These are phyloP conservation scores for Sussaba pulchella DNA, from an alignment of 2,888 invertebrate genomes.

Conservation along the genomic window DNA sequence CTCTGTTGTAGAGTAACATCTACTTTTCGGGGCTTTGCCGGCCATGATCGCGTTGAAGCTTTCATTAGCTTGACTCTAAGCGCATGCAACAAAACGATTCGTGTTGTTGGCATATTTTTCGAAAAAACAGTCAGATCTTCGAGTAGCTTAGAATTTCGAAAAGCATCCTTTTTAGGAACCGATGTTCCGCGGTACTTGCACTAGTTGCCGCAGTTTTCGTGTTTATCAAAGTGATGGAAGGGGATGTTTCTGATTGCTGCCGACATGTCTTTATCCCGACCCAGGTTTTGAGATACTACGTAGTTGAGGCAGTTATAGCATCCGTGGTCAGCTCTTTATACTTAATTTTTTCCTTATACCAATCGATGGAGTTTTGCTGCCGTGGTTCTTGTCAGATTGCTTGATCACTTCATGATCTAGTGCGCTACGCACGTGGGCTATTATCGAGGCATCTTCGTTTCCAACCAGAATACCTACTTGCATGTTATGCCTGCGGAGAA, in stretches of 20 bases:
- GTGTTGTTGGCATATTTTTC: constrained; percentile 30
- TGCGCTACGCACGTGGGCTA: too few relatives aligned
- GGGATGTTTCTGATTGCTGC: constrained; percentile 45
- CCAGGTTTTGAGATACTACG: constrained; percentile 52
- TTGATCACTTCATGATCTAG: too few relatives aligned
- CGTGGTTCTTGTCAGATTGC: too few relatives aligned
- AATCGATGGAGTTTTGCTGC: too few relatives aligned
- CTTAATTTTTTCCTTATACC: too few relatives aligned
- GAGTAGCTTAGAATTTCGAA: constrained; percentile 5
- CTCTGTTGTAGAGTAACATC: constrained; percentile 22
- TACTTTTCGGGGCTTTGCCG: constrained; percentile 22
- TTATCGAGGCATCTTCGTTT: too few relatives aligned
- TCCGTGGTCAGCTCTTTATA: too few relatives aligned
- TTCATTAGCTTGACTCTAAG: constrained; percentile 16
- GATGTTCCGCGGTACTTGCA: constrained; percentile 36
- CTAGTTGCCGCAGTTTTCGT: constrained; percentile 31
- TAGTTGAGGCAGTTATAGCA: too few relatives aligned
- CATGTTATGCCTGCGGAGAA: too few relatives aligned
- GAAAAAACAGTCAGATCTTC: neutral
- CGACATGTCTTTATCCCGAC: constrained; percentile 25
- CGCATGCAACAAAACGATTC: constrained; percentile 1
- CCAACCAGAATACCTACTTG: too few relatives aligned
- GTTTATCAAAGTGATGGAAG: constrained; percentile 50
- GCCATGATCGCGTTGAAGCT: constrained; percentile 24
- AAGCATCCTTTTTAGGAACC: neutral